phyloP scores from a whole-genome alignment of 2,113 vertebrate species.

The Cinclus mexicanus region DNA sequence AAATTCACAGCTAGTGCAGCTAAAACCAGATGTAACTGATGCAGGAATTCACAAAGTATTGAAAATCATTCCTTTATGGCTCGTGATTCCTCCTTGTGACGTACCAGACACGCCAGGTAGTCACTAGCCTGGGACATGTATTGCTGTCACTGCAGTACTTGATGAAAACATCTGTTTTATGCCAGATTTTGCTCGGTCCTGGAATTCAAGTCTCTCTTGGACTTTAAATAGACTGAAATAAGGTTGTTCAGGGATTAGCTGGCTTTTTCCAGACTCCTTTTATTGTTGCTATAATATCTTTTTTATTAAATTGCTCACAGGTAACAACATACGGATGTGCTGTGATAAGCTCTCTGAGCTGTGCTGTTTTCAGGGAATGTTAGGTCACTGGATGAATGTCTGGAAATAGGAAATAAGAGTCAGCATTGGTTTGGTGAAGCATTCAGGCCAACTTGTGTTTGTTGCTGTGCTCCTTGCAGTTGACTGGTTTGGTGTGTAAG shows the following conservation, averaged over 20 bases:
- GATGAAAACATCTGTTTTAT: constrained; percentile 35
- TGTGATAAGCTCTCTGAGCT: not conserved
- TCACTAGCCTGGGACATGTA: not conserved
- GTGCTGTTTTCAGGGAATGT: not conserved
- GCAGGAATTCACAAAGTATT: not conserved
- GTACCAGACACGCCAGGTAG: not conserved
- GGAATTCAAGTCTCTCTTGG: constrained; percentile 1
- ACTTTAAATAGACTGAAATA: constrained; percentile 59
- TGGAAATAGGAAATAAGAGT: not conserved
- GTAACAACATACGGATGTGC: not conserved
- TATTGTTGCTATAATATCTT: constrained; percentile 12
- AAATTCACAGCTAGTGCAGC: not conserved
- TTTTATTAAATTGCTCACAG: constrained; percentile 55
- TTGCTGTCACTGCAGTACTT: not conserved
- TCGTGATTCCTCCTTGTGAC: not conserved
- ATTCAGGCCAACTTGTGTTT: not conserved
- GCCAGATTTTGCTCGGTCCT: not conserved
- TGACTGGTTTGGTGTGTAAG: not conserved
- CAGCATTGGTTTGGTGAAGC: not conserved
- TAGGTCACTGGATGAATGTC: not conserved
- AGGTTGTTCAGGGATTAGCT: constrained; percentile 29
- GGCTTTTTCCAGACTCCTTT: constrained; percentile 10
- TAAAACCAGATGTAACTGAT: not conserved
- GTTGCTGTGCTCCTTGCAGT: not conserved
- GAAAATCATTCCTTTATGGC: not conserved